phyloP scores from a whole-genome alignment of 2,797 vertebrate species.

The Dallia pectoralis region DNA sequence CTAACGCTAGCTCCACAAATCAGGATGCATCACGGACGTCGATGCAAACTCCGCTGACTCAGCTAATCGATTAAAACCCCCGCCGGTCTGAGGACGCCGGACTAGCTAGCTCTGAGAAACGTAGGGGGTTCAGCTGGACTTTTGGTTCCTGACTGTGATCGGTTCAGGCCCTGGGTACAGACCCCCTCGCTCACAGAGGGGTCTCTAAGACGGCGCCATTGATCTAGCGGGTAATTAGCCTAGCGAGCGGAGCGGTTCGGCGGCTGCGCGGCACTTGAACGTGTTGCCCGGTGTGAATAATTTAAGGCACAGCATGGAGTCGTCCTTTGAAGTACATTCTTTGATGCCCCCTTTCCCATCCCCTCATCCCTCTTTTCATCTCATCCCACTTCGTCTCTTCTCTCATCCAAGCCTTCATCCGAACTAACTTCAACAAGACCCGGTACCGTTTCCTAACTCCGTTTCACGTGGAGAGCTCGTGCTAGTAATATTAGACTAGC shows the following conservation, averaged over 20 bases:
- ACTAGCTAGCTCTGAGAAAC: not conserved
- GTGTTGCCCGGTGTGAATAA: slow-evolving; percentile 60
- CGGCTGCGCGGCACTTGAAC: slow-evolving; percentile 50
- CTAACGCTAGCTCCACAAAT: not conserved
- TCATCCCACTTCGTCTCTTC: not conserved
- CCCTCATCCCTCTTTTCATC: slow-evolving; percentile 4
- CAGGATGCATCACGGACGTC: not conserved
- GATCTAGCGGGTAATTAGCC: slow-evolving; percentile 51
- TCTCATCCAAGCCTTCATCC: no score
- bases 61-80: slow-evolving; percentile 33
- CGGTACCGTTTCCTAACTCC: not conserved
- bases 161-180: not conserved
- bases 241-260: slow-evolving; percentile 29
- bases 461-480: not conserved
- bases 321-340: slow-evolving; percentile 64
- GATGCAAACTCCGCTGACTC: not conserved
- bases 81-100: slow-evolving; percentile 21
- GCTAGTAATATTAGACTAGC: slow-evolving; percentile 1
- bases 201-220: slow-evolving; percentile 46
- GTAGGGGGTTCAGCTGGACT: not conserved
- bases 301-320: slow-evolving; percentile 61
- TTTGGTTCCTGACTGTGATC: not conserved
- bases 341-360: slow-evolving; percentile 37
- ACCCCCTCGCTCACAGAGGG: not conserved
- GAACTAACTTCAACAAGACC: slow-evolving; percentile 11